Conservation (phyloP, 2,797 vertebrate genomes). For the Dromococcyx pavoninus region DNA sequence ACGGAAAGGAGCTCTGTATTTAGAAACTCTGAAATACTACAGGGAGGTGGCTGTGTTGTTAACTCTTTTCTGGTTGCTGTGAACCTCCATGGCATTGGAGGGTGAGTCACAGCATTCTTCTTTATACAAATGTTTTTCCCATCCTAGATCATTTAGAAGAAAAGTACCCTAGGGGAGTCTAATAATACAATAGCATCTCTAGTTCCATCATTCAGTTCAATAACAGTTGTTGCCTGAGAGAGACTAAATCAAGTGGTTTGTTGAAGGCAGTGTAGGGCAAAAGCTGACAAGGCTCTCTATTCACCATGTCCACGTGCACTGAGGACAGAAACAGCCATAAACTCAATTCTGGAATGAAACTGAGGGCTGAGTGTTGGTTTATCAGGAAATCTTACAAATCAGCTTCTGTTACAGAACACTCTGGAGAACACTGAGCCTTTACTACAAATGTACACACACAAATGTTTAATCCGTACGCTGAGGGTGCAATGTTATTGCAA, state of each 20-base stretch:
- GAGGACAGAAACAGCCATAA: background rate
- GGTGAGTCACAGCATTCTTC: slow-evolving; percentile 22
- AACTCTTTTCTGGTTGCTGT: slow-evolving; percentile 22
- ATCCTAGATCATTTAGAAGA: background rate
- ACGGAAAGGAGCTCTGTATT: slow-evolving; percentile 42
- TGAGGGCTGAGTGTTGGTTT: background rate
- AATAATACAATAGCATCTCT: background rate
- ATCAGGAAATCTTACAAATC: background rate
- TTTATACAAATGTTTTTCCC: background rate
- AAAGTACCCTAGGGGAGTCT: background rate
- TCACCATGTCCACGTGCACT: background rate
- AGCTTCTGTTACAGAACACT: background rate
- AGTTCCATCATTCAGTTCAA: background rate
- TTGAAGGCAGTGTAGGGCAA: background rate
- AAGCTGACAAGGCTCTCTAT: background rate
- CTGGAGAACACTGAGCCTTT: background rate
- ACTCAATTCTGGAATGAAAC: background rate
- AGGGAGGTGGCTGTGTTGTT: background rate
- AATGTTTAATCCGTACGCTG: rapidly evolving
- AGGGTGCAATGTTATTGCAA: background rate
- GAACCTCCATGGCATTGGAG: background rate
- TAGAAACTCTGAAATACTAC: slow-evolving; percentile 27
- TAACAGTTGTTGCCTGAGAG: background rate
- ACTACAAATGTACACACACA: background rate
- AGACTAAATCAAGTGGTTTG: background rate